Conservation (phyloP, 2,888 invertebrate genomes). For the Panzeria rudis region DNA sequence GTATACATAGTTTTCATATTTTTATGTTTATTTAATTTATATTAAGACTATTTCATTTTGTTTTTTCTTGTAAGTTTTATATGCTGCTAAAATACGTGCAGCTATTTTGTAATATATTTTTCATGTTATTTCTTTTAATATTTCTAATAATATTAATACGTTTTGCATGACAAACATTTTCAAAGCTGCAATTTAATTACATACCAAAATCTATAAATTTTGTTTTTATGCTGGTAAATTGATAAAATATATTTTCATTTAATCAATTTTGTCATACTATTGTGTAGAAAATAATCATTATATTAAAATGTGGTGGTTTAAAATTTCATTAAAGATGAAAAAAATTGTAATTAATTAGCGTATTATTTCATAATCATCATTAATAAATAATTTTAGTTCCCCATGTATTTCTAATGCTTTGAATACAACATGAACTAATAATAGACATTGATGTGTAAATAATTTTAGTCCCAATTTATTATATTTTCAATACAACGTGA, state of each 20-base stretch:
- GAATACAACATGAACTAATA: not conserved
- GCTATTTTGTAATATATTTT: conserved; percentile 33
- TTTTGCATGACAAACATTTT: not conserved
- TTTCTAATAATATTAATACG: not conserved
- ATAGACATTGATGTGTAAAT: too few relatives aligned
- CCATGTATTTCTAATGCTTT: not conserved
- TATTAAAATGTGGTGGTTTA: too few relatives aligned
- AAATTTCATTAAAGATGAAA: not conserved
- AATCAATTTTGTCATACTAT: not conserved
- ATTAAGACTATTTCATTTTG: not conserved
- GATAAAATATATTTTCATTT: not conserved
- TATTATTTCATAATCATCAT: not conserved
- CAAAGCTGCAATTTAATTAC: conserved; percentile 1
- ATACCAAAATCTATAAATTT: not conserved
- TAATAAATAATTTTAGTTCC: not conserved
- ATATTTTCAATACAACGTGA: too few relatives aligned
- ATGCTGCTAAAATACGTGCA: not conserved
- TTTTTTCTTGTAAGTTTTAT: conserved; percentile 15
- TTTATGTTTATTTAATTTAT: not conserved
- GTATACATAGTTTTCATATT: conserved; percentile 30
- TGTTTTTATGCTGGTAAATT: not conserved
- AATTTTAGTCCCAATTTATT: too few relatives aligned
- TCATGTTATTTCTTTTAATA: not conserved
- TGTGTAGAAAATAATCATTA: not conserved
- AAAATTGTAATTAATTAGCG: not conserved